Evolutionary conservation across 2,113 vertebrate species (phyloP).

Genomic region (Syrrhaptes paradoxus): DNA sequence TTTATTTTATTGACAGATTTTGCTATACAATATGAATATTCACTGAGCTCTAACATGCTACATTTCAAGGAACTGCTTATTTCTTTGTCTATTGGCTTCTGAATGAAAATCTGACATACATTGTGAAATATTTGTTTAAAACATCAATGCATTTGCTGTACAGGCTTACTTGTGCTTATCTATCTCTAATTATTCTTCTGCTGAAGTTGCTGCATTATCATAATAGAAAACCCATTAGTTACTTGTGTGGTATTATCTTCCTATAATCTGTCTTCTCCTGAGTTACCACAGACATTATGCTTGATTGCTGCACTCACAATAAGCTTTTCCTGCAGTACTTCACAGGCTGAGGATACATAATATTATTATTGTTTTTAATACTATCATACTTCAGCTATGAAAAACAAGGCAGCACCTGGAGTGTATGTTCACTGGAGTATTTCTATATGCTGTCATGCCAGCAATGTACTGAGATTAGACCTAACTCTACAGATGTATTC

Average conservation of each 20-base stretch:
- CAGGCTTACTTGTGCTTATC: constrained; percentile 1
- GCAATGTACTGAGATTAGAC: background rate
- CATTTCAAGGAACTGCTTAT: background rate
- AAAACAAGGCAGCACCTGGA: background rate
- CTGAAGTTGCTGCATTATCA: constrained; percentile 8
- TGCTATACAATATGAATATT: background rate
- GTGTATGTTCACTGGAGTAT: background rate
- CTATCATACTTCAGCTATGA: background rate
- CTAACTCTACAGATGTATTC: background rate
- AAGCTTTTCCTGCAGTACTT: background rate
- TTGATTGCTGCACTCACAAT: background rate
- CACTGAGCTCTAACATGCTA: background rate
- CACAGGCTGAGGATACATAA: background rate
- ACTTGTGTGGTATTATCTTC: background rate
- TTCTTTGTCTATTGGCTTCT: background rate
- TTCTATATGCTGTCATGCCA: background rate
- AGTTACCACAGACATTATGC: background rate
- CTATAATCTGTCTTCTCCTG: constrained; percentile 16
- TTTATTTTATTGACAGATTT: background rate
- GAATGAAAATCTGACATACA: background rate
- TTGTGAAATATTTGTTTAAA: constrained; percentile 18
- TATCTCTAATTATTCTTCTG: constrained; percentile 28
- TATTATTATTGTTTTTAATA: background rate
- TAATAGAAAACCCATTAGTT: constrained; percentile 25
- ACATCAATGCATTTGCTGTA: constrained; percentile 1